Evolutionary conservation across 2,113 vertebrate species (phyloP), one percentile per base, ranked within the genome.

Genomic region (Octodon degus): DNA sequence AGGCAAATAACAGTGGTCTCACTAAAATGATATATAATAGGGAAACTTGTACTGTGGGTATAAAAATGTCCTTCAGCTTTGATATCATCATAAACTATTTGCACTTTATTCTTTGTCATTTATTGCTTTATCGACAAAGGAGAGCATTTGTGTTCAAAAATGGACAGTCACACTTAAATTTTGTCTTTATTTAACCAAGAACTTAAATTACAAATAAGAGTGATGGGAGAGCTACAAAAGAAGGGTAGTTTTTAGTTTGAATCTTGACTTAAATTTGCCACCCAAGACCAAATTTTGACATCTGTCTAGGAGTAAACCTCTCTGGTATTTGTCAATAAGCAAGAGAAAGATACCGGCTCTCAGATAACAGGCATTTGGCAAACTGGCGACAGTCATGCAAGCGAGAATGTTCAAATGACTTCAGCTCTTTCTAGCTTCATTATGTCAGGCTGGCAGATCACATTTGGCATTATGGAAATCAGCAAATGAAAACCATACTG

Each of bases 401-500:
- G 98, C 96, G 95, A 98, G 97, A 98, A 98, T 17, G 97, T 98
- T 98, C 97, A 97, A 98, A 98, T 98, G 98, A 98, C 98, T 99
- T 98, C 98, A 98, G 98, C 98, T 98, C 98, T 98, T 96, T 98
- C 98, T 98, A 98, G 98, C 98, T 98, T 98, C 98, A 96, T 98
- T 98, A 97, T 98, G 98, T 98, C 98, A 97, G 98, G 96, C 98
- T 96, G 97, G 98, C 98, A 98, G 98, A 99, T 98, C 98, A 98
- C 98, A 98, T 98, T 97, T 98, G 98, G 98, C 98, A 98, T 98
- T 98, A 98, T 98, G 98, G 98, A 99, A 99, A 99, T 99, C 98
- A 97, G 98, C 97, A 99, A 99, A 99, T 99, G 98, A 99, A 98
- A 99, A 99, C 98, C 99, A 99, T 98, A 99, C 99, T 99, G 98